Evolutionary conservation across 2,113 vertebrate species (phyloP), one percentile per base, ranked within the genome.

Genomic region (Cebus imitator): DNA sequence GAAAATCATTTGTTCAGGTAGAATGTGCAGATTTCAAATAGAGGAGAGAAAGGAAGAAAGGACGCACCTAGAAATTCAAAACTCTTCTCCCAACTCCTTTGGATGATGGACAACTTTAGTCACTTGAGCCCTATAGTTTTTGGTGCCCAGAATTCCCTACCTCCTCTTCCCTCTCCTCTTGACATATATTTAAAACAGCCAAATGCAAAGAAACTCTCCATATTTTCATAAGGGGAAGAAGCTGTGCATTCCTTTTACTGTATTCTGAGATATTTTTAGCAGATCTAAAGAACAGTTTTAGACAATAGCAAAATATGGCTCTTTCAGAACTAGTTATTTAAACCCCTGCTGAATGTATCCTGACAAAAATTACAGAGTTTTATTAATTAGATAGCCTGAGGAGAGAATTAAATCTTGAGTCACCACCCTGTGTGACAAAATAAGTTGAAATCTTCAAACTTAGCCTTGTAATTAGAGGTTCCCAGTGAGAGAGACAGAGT

Each of bases 261-360:
- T 98, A 98, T 88, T 97, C 97, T 95, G 85, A 55, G 52, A 79
- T 98, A 98, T 98, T 98, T 98, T 98, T 98, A 98, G 89, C 50
- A 97, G 91, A 94, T 73, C 92, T 93, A 96, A 98, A 97, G 91
- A 97, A 96, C 83, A 95, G 95, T 97, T 97, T 93, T 97, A 98
- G 93, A 98, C 95, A 98, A 97, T 66, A 95, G 86, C 75, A 98
- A 98, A 98, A 98, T 89, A 96, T 79, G 82, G 82, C 82, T 94
- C 48, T 93, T 97, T 94, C 93, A 95, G 92, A 94, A 97, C 81
- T 91, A 97, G 96, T 95, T 98, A 96, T 97, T 98, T 98, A 97
- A 98, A 93, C 73, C 93, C 90, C 75, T 96, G 73, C 95, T 98
- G 97, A 98, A 97, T 83, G 82, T 58, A 98, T 97, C 94, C 95